phyloP scores from a whole-genome alignment of 2,113 vertebrate genomes.

The Procavia capensis region DNA sequence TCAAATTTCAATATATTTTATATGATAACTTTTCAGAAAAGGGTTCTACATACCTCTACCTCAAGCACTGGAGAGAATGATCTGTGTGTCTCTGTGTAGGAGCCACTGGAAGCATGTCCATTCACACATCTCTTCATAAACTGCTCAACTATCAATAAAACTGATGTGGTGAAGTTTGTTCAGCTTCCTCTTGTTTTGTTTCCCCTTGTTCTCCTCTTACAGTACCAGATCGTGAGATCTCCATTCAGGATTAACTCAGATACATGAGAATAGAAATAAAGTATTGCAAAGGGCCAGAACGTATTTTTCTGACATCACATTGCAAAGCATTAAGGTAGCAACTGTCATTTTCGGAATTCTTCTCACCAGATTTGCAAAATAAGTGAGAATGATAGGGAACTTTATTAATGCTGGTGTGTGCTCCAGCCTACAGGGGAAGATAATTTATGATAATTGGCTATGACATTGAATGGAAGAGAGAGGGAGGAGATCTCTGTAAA shows the following conservation, averaged over 20 bases:
- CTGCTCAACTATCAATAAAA: not conserved
- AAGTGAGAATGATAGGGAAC: not conserved
- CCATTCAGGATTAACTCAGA: not conserved
- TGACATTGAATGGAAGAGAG: not conserved
- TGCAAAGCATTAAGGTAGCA: not conserved
- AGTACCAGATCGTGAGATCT: not conserved
- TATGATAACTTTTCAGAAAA: not conserved
- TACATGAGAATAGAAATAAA: not conserved
- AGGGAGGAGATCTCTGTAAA: not conserved
- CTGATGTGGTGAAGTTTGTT: not conserved
- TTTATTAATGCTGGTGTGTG: not conserved
- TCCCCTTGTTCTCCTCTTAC: not conserved
- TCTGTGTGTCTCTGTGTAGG: not conserved
- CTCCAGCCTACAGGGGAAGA: not conserved
- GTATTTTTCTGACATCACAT: not conserved
- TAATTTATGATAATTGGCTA: not conserved
- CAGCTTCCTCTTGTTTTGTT: not conserved
- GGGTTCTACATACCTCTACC: not conserved
- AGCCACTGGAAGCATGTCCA: not conserved
- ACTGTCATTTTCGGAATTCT: not conserved
- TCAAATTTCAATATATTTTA: not conserved
- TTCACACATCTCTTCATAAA: not conserved
- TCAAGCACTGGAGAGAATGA: not conserved
- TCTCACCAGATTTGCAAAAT: not conserved
- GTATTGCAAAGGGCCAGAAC: not conserved